These are phyloP conservation scores for Vesta saturnalis DNA, from an alignment of 2,888 invertebrate species.

Conservation along the genomic window DNA sequence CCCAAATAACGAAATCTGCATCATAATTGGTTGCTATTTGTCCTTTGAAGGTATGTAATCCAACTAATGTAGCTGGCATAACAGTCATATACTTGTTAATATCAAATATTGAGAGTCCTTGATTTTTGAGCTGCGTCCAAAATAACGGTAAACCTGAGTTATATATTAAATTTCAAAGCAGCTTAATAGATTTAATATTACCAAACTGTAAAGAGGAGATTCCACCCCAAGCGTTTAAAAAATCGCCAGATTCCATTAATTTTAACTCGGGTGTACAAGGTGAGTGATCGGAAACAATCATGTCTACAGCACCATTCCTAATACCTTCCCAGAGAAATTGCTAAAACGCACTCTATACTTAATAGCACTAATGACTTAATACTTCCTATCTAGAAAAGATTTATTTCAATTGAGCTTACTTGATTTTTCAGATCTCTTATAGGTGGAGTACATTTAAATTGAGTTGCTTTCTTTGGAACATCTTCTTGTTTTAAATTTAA, in stretches of 20 bases:
- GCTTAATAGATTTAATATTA: conserved; percentile 47
- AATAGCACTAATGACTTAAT: not conserved
- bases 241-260: conserved; percentile 64
- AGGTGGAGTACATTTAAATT: conserved; percentile 79
- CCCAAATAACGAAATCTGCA: conserved; percentile 78
- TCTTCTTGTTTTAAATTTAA: conserved; percentile 71
- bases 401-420: no score
- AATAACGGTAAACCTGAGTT: conserved; percentile 70
- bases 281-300: conserved; percentile 76
- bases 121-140: conserved; percentile 71
- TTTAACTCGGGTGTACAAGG: conserved; percentile 74
- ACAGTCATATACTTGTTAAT: conserved; percentile 69
- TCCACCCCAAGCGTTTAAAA: conserved; percentile 78
- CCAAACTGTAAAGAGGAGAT: conserved; percentile 79
- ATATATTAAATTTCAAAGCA: not conserved
- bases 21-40: conserved; percentile 70
- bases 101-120: conserved; percentile 66
- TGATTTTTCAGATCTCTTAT: conserved; percentile 71
- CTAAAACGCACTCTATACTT: conserved; percentile 53
- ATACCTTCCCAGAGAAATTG: conserved; percentile 72
- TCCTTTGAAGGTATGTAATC: conserved; percentile 71
- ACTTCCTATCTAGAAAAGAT: no score
- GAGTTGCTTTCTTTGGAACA: conserved; percentile 70
- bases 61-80: conserved; percentile 71
- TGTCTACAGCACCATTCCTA: conserved; percentile 66